Evolutionary conservation across 2,888 invertebrate species (phyloP), one percentile per base, ranked within the genome.

Genomic region (Stomorhina lunata): DNA sequence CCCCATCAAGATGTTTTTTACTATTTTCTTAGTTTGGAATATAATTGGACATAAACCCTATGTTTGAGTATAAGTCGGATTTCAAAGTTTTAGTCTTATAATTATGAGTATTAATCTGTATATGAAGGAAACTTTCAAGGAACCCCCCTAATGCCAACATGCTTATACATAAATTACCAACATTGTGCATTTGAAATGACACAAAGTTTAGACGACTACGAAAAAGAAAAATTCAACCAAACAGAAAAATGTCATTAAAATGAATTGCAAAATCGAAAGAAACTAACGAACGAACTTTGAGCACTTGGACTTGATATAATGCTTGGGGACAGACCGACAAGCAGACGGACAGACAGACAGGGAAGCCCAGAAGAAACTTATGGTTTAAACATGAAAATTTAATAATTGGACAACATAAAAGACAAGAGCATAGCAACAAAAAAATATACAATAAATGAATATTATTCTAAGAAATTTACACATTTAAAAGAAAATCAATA

Each of bases 321-420:
- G 65, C 65, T 65, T 75, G 27, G 55, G n/a, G n/a, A n/a, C n/a
- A n/a, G n/a, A n/a, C n/a, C n/a, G n/a, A n/a, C n/a, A n/a, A n/a
- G n/a, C n/a, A n/a, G n/a, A n/a, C n/a, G n/a, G n/a, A n/a, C n/a
- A n/a, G n/a, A n/a, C n/a, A 45, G 34, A 66, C 45, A 45, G 27
- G 45, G 27, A 65, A 65, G 65, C 55, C 45, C n/a, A n/a, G n/a
- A 34, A 57, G 34, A 66, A 57, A 40, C 50, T 53, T 25, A 57
- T 66, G 34, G 29, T 50, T 72, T 20, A 27, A 78, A 78, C 48
- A 72, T 72, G 59, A 72, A 78, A 78, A 65, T 45, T 22, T 65
- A 57, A 59, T 50, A 72, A 72, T 72, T 66, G 65, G 40, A 66
- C 50, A 79, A 32, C 65, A 65, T 72, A 50, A 72, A 15, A 37